Evolutionary conservation across 2,888 invertebrate species (phyloP).

Genomic region (Caenorhabditis plicata): DNA sequence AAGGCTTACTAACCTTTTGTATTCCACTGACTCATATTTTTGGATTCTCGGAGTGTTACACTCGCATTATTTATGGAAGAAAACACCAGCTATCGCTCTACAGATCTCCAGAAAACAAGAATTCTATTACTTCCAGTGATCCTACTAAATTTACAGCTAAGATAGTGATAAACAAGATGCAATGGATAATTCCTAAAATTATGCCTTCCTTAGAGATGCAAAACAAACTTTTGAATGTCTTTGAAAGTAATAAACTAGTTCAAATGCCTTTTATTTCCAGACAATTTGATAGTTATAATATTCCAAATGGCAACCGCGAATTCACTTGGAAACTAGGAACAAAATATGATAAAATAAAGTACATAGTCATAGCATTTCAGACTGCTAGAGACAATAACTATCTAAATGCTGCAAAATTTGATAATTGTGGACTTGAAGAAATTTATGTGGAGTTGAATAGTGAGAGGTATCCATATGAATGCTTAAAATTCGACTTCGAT

Average conservation of each 20-base stretch:
- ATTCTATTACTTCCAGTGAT: slow-evolving; percentile 35
- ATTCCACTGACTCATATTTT: slow-evolving; percentile 47
- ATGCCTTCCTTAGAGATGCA: slow-evolving; percentile 47
- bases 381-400: slow-evolving; percentile 45
- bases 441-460: slow-evolving; percentile 47
- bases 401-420: slow-evolving; percentile 45
- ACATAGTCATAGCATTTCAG: slow-evolving; percentile 41
- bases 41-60: slow-evolving; percentile 51
- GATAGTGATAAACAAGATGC: slow-evolving; percentile 42
- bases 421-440: slow-evolving; percentile 48
- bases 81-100: slow-evolving; percentile 43
- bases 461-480: slow-evolving; percentile 51
- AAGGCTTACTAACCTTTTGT: slow-evolving; percentile 42
- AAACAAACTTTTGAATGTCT: slow-evolving; percentile 40
- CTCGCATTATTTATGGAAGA: slow-evolving; percentile 45
- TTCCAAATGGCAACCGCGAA: slow-evolving; percentile 47
- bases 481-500: slow-evolving; percentile 46
- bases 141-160: slow-evolving; percentile 36
- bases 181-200: slow-evolving; percentile 53
- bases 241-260: slow-evolving; percentile 40
- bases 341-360: slow-evolving; percentile 52
- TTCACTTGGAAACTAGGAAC: slow-evolving; percentile 53
- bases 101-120: slow-evolving; percentile 46
- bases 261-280: slow-evolving; percentile 45
- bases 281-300: slow-evolving; percentile 52